Evolutionary conservation across 2,113 vertebrate genomes (phyloP).

Genomic region (Oryzias curvinotus): DNA sequence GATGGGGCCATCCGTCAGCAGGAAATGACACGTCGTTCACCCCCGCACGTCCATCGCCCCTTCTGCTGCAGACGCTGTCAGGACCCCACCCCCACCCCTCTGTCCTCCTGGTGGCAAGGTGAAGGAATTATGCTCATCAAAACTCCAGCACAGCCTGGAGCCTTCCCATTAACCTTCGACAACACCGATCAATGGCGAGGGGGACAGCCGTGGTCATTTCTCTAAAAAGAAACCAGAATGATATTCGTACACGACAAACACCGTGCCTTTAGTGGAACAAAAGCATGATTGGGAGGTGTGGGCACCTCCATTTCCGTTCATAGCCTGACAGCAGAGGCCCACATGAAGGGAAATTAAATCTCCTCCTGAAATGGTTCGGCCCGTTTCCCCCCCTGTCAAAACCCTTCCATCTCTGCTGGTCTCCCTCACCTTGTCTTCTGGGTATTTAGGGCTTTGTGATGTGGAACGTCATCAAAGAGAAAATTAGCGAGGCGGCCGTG

Average conservation of each 20-base stretch:
- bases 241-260: conserved; percentile 1
- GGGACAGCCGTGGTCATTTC: conserved; percentile 1
- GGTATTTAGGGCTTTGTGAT: conserved; percentile 71
- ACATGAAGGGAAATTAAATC: conserved; percentile 72
- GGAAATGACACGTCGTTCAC: conserved; percentile 60
- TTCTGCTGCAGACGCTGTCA: conserved; percentile 7
- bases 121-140: conserved; percentile 72
- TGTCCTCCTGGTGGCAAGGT: conserved; percentile 72
- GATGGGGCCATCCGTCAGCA: conserved; percentile 65
- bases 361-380: conserved; percentile 53
- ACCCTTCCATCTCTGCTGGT: conserved; percentile 60
- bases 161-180: conserved; percentile 71
- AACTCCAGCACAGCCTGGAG: conserved; percentile 57
- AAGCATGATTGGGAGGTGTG: conserved; percentile 12
- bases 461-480: conserved; percentile 69
- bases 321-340: conserved; percentile 54
- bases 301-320: conserved; percentile 63
- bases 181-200: conserved; percentile 48
- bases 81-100: conserved; percentile 7
- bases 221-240: background rate
- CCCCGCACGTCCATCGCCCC: background rate
- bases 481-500: conserved; percentile 55
- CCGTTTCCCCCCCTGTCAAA: conserved; percentile 64
- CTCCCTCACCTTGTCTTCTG: conserved; percentile 69
- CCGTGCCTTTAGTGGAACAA: conserved; percentile 18